phyloP scores from a whole-genome alignment of 1,140 invertebrate genomes.

The Drosophila saltans region DNA sequence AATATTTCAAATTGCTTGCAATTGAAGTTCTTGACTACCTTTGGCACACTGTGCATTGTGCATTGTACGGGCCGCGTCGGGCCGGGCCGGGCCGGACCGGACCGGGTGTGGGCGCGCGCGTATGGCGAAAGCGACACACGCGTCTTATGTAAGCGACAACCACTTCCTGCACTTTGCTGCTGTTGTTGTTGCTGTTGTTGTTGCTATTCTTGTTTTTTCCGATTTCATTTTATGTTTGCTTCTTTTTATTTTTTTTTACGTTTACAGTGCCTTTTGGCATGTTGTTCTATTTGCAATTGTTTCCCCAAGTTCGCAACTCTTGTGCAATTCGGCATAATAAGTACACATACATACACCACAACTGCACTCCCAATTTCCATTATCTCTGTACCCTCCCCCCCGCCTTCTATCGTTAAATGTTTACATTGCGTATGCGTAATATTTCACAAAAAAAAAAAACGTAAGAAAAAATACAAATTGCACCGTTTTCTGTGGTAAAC shows the following conservation, averaged over 20 bases:
- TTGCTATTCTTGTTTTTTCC: constrained; percentile 22
- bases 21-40: background rate
- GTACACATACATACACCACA: background rate
- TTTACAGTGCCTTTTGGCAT: constrained; percentile 49
- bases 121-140: constrained; percentile 66
- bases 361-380: too few relatives aligned
- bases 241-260: constrained; percentile 32
- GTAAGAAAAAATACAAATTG: constrained; percentile 43
- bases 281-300: constrained; percentile 79
- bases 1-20: too few relatives aligned
- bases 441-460: constrained; percentile 53
- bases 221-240: constrained; percentile 14
- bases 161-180: constrained; percentile 65
- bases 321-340: constrained; percentile 70
- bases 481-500: constrained; percentile 67
- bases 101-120: constrained; percentile 48
- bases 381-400: background rate
- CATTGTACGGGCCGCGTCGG: constrained; percentile 27
- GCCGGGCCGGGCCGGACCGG: background rate
- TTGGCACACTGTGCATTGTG: constrained; percentile 39
- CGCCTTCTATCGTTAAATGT: background rate
- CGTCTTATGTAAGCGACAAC: constrained; percentile 62
- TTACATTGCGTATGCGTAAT: constrained; percentile 66
- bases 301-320: constrained; percentile 75
- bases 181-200: constrained; percentile 42